A percentile compares a stretch with the other conserved stretches of the same genome.
phyloP scores from a whole-genome alignment of 2,888 invertebrate genomes.

The Spisula subtruncata region DNA sequence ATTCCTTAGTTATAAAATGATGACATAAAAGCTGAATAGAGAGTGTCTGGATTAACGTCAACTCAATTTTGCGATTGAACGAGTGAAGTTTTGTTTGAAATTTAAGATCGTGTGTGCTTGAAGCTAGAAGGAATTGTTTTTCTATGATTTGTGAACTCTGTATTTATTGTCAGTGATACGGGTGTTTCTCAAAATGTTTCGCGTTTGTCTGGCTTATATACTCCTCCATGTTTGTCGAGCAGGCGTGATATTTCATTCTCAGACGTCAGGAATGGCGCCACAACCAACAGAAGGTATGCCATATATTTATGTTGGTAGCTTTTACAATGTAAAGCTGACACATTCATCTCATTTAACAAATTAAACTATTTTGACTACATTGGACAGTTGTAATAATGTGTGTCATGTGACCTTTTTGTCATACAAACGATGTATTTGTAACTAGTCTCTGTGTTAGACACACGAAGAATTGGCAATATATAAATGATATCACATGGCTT shows the following conservation, averaged over 20 bases:
- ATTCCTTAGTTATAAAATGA: background rate
- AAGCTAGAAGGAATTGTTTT: background rate
- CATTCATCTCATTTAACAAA: background rate
- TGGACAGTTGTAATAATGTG: background rate
- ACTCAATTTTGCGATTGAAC: background rate
- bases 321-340: too few species aligned
- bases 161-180: background rate
- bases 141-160: background rate
- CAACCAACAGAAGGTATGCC: background rate
- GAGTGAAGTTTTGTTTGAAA: background rate
- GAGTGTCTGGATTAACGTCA: background rate
- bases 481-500: too few species aligned
- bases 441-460: background rate
- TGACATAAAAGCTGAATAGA: background rate
- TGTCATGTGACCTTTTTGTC: background rate
- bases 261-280: background rate
- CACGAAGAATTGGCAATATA: too few species aligned
- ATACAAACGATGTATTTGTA: too few species aligned
- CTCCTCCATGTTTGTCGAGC: background rate
- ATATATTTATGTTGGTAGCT: too few species aligned
- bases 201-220: background rate
- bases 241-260: background rate
- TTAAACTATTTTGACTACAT: background rate
- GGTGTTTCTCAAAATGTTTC: background rate
- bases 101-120: background rate